Base-by-base conservation (phyloP, 2,113 vertebrate species). In the Xyliphius kryptos region DNA sequence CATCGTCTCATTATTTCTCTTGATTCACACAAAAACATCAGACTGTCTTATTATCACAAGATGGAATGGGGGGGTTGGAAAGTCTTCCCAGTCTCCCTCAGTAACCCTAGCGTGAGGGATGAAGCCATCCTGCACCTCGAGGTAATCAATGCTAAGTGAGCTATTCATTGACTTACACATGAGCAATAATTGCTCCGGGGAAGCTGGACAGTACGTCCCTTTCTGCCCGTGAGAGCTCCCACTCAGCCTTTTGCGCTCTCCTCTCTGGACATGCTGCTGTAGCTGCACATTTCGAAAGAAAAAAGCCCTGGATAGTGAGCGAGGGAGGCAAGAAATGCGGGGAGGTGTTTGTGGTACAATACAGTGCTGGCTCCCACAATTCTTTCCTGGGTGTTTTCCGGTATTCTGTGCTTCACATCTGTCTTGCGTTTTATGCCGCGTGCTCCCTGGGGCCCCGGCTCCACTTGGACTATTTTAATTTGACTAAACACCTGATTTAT, bases 401-500 rank as follows among this genome's bases (percentile, higher is more conserved):
- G 84, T 87, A 85, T 85, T 81, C 86, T 89, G 88, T 89, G 85
- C 89, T 91, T 85, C 90, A 92, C 93, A 97, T 97, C 92, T 97
- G 93, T 94, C 93, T 97, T 92, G 89, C 91, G 90, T 94, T 93
- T 92, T 89, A 89, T 85, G 14, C 87, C 79, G 85, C 88, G 56
- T 89, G 89, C 87, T 93, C 93, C 93, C 92, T 76, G 86, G 91
- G 92, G 91, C 88, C 92, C 91, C 87, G n/a, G 88, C 92, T 96
- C 90, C 86, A 94, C 90, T 91, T 90, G 88, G 96, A 95, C 91
- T 95, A 94, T 98, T 97, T 97, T 95, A 96, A 97, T 98, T 97
- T 94, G 91, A 98, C 94, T 95, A 95, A 97, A 97, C 93, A 96
- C 93, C 93, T 97, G 95, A 97, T 96, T 97, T 96, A 96, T 97